Evolutionary conservation across 2,888 invertebrate species (phyloP), one percentile per base, ranked within the genome.

Genomic region (Lucinisca nassula): DNA sequence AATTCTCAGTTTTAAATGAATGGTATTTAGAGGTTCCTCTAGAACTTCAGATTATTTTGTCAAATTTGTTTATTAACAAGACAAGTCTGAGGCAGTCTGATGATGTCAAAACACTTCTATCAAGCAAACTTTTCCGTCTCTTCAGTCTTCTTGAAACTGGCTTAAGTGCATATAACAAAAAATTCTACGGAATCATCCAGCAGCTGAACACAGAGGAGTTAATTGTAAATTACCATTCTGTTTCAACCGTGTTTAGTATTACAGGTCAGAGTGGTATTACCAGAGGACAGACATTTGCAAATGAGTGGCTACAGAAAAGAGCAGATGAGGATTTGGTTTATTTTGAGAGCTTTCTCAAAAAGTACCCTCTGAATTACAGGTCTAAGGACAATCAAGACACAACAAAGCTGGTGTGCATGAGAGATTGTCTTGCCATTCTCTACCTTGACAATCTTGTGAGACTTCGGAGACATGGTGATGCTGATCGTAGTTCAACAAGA

Each of bases 381-480:
- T n/a, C n/a, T n/a, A n/a, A n/a, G n/a, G n/a, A n/a, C n/a, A n/a
- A n/a, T n/a, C n/a, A n/a, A n/a, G n/a, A n/a, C n/a, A n/a, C n/a
- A n/a, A n/a, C n/a, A n/a, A n/a, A n/a, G n/a, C n/a, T n/a, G n/a
- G n/a, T n/a, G n/a, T n/a, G n/a, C n/a, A n/a, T n/a, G n/a, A n/a
- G n/a, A n/a, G n/a, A n/a, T 24, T 86, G 86, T 49, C 83, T 79
- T 79, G 0, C 76, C 0, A 83, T 83, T 21, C 35, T 86, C 2
- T 79, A 83, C 79, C 27, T 86, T 38, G 82, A 86, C 61, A 83
- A 86, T 37, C 51, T 86, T 30, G 86, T 82, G 24, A 51, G 82
- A 6, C 70, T 79, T 4, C 70, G 67, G 35, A 74, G 38, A 37
- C 51, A 79, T 27, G 74, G 79, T 0, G 82, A 86, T 72, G 75